These are phyloP conservation scores for Melinopterus prodromus DNA, from an alignment of 2,888 invertebrate species.

Conservation along the genomic window DNA sequence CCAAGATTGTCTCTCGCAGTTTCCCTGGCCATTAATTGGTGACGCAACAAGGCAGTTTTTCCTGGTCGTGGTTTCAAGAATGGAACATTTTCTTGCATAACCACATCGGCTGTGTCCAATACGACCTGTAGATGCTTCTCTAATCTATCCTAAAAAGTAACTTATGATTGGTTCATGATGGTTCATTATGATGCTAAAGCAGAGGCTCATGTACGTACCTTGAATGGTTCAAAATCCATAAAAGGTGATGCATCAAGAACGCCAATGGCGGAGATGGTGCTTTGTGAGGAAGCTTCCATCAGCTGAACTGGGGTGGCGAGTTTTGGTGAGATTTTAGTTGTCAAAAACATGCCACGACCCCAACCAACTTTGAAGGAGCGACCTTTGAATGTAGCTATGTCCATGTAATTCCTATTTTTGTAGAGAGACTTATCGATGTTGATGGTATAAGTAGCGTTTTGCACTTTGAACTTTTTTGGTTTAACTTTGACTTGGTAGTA, in stretches of 20 bases:
- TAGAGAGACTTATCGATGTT: conserved; percentile 29
- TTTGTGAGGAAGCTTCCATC: not conserved
- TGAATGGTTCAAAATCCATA: conserved; percentile 14
- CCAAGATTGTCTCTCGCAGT: conserved; percentile 38
- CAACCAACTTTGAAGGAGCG: conserved; percentile 79
- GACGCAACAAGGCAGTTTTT: conserved; percentile 31
- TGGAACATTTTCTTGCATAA: conserved; percentile 44
- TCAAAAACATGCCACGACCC: conserved; percentile 70
- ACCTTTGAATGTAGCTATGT: conserved; percentile 68
- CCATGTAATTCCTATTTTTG: conserved; percentile 58
- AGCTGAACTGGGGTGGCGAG: not conserved
- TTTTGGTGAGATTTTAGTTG: not conserved
- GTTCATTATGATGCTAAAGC: not conserved
- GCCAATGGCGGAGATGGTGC: not conserved
- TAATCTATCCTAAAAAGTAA: conserved; percentile 37
- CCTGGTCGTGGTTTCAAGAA: conserved; percentile 47
- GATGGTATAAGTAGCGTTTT: conserved; percentile 14
- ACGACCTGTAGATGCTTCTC: conserved; percentile 39
- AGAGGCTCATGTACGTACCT: not conserved
- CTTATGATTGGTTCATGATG: not conserved
- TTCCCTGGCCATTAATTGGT: conserved; percentile 34
- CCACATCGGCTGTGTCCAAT: conserved; percentile 34
- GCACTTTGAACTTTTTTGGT: conserved; percentile 6
- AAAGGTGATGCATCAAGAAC: conserved; percentile 18
- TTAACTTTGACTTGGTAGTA: not conserved